A percentile compares a stretch with the other conserved stretches of the same genome.
Evolutionary conservation across 2,113 vertebrate species (phyloP).

Genomic region (Syrmaticus mikado): DNA sequence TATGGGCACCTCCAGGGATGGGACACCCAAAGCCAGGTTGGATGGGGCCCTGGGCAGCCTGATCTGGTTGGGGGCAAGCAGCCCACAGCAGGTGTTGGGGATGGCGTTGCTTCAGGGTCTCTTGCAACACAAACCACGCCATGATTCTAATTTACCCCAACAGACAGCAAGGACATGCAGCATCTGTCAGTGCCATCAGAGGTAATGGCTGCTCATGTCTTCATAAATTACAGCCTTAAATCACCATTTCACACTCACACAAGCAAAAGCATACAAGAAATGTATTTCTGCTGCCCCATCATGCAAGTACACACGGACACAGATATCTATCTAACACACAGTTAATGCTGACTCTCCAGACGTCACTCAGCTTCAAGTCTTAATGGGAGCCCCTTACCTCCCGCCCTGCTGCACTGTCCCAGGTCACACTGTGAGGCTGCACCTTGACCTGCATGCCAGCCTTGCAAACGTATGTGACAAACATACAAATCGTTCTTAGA

Average conservation of each 20-base stretch:
- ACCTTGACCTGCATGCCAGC: background rate
- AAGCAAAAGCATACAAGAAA: background rate
- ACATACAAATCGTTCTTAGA: background rate
- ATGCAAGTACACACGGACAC: background rate
- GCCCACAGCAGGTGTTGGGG: background rate
- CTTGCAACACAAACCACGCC: background rate
- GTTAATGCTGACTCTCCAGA: background rate
- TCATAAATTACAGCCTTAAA: background rate
- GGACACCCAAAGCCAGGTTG: background rate
- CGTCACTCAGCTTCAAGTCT: accelerated
- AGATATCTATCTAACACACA: accelerated
- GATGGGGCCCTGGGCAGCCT: background rate
- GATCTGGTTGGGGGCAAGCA: background rate
- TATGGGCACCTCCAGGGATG: background rate
- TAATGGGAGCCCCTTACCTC: background rate
- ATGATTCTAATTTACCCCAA: background rate
- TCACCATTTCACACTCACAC: background rate
- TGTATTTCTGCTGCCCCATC: background rate
- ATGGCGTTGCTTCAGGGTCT: background rate
- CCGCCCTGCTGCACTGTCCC: accelerated
- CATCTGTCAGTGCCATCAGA: no score
- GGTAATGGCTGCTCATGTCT: background rate
- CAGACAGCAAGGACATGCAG: accelerated
- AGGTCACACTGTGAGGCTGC: background rate
- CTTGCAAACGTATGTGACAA: background rate